Conservation (phyloP, 2,113 vertebrate genomes). For the Nicator chloris region DNA sequence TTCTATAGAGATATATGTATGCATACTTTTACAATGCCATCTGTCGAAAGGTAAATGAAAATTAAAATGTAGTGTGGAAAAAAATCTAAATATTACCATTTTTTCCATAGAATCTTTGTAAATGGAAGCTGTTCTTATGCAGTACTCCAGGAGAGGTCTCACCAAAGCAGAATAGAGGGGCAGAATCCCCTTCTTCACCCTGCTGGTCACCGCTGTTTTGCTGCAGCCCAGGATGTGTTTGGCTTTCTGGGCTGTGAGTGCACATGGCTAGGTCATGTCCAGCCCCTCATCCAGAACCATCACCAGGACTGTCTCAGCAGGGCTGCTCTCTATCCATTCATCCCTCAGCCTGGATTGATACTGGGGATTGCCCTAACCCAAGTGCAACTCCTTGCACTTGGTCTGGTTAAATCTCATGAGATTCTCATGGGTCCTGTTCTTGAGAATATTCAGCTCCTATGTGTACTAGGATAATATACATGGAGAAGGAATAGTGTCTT, state of each 20-base stretch:
- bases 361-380: background rate
- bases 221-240: background rate
- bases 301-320: background rate
- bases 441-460: background rate
- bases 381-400: background rate
- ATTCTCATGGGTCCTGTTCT: background rate
- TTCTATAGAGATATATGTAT: background rate
- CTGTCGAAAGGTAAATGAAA: background rate
- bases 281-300: background rate
- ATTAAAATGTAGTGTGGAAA: background rate
- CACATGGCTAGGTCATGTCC: background rate
- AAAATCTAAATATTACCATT: background rate
- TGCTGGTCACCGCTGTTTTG: background rate
- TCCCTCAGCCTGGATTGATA: background rate
- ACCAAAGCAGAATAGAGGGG: background rate
- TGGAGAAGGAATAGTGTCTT: background rate
- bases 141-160: background rate
- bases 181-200: background rate
- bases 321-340: background rate
- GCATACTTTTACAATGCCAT: background rate
- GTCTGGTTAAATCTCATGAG: background rate
- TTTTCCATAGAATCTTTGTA: background rate
- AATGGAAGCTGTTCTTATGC: background rate
- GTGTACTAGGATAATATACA: background rate
- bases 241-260: background rate